Base-by-base conservation (phyloP, 1,140 invertebrate species). In the Drosophila obscura region DNA sequence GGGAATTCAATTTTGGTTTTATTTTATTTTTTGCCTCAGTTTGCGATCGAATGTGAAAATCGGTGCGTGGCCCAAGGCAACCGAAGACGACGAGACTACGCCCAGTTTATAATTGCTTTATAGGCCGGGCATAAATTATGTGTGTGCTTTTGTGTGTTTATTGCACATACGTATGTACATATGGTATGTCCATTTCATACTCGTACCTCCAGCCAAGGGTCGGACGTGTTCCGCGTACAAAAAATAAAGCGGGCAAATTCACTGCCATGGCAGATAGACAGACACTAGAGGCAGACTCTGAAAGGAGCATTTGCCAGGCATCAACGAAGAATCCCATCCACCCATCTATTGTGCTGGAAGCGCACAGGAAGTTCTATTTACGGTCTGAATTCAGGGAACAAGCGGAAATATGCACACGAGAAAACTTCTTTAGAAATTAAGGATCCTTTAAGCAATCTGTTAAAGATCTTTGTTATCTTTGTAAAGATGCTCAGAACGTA, bases 81-180 rank as follows among this genome's bases (percentile, higher is more conserved):
- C 35, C 45, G 26, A 39, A 41, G 49, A 35, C 60, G 35, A 24
- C 48, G 56, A 48, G 66, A 82, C 82, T 68, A 87, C 82, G 82
- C 82, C 82, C 82, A 68, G 76, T 80, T 88, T 88, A 89, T 90
- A 87, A 90, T 87, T 90, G 74, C 74, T 79, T 85, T 90, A 87
- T 84, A 65, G 81, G 73, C 81, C 58, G 49, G 69, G 58, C 64
- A 67, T 80, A 73, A 80, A 77, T 78, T 55, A 67, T 77, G 69
- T 55, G 49, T 56, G 28, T 56, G 46, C 31, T 6, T 13, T 3
- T 43, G 51, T 77, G 64, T 50, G 49, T 55, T 22, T 56, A 39
- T 39, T 19, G 19, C 19, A 19, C 19, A 19, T 19, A 19, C 19
- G 19, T 19, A 19, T 1, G 19, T 19, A 19, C 19, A 19, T 1